Conservation (phyloP, 2,888 invertebrate species). For the Xanthia icteritia region DNA sequence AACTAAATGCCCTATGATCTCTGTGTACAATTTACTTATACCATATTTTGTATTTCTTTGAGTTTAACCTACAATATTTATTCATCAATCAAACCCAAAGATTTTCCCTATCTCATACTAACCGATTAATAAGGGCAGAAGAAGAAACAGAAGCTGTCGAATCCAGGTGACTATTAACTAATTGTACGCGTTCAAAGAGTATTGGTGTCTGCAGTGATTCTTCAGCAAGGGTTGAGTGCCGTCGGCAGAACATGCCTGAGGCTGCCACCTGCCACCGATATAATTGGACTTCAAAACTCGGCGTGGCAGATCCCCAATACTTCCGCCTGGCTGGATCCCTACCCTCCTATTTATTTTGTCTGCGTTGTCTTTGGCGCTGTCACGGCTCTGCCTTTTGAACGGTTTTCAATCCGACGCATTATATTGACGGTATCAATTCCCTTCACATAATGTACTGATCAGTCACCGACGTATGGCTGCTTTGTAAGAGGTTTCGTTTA, state of each 20-base stretch:
- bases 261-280: conserved; percentile 85
- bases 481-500: conserved; percentile 35
- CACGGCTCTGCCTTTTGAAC: conserved; percentile 86
- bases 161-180: conserved; percentile 55
- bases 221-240: conserved; percentile 58
- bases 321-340: conserved; percentile 86
- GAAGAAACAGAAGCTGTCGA: conserved; percentile 34
- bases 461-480: conserved; percentile 58
- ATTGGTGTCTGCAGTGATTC: conserved; percentile 51
- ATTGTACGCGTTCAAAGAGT: conserved; percentile 56
- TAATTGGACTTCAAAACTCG: conserved; percentile 91
- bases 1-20: background rate
- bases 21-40: background rate
- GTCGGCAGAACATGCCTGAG: conserved; percentile 66
- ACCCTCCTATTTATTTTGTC: conserved; percentile 88
- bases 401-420: conserved; percentile 85
- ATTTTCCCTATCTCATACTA: conserved; percentile 5
- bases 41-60: background rate
- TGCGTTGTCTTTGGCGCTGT: conserved; percentile 88
- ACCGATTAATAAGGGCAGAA: conserved; percentile 30
- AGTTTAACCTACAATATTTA: background rate
- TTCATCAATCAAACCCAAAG: conserved; percentile 2
- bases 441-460: conserved; percentile 76
- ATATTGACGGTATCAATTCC: conserved; percentile 87
- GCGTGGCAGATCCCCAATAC: conserved; percentile 89